Percentiles rank a stretch among this genome's conserved stretches.
Evolutionary conservation across 2,113 vertebrate species (phyloP).

Genomic region (Tamias sibiricus): DNA sequence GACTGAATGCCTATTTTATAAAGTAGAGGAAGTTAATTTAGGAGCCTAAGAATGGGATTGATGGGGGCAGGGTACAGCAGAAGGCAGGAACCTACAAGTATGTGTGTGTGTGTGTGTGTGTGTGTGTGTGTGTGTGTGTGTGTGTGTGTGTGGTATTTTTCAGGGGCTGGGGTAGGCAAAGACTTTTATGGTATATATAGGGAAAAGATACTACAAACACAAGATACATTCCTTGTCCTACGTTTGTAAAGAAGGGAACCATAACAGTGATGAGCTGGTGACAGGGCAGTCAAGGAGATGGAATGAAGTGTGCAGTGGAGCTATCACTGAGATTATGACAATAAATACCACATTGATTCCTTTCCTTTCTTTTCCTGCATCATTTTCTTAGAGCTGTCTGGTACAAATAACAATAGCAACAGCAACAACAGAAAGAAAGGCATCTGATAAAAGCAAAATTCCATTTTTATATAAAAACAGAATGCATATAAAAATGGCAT

Average conservation of each 20-base stretch:
- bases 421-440: neutral
- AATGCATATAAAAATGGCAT: neutral
- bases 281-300: neutral
- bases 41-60: neutral
- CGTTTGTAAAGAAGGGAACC: neutral
- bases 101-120: neutral
- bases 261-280: neutral
- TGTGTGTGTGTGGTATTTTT: neutral
- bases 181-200: neutral
- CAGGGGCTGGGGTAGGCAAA: fast-evolving
- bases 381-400: neutral
- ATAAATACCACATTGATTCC: neutral
- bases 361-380: neutral
- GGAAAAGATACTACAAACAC: neutral
- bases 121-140: neutral
- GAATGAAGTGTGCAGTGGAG: too few species aligned
- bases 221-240: neutral
- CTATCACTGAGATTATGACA: neutral
- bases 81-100: neutral
- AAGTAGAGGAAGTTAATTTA: neutral
- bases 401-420: neutral
- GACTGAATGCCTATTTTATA: neutral
- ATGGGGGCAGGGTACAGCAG: fast-evolving
- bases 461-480: slow-evolving; percentile 30
- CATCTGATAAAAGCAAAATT: slow-evolving; percentile 16